Evolutionary conservation across 2,113 vertebrate species (phyloP).

Genomic region (Hippopotamus amphibius): DNA sequence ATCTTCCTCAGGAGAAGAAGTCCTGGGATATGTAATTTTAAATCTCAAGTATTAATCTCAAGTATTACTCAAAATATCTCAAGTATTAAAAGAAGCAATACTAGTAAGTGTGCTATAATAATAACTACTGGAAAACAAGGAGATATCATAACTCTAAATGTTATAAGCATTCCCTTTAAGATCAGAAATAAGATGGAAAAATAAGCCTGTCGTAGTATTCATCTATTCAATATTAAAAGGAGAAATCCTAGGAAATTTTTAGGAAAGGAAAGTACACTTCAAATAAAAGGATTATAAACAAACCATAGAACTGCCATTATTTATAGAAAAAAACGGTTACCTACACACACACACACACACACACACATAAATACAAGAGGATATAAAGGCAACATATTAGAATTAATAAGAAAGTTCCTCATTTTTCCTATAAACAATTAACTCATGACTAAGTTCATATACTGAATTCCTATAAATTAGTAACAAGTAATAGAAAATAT

Average conservation of each 20-base stretch:
- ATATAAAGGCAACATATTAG: not conserved
- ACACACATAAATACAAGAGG: not conserved
- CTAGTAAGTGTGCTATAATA: not conserved
- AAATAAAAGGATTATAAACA: not conserved
- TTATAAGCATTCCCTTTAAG: not conserved
- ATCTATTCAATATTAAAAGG: not conserved
- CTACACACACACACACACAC: not conserved
- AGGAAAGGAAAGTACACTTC: not conserved
- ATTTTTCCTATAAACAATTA: slow-evolving; percentile 13
- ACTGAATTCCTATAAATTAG: not conserved
- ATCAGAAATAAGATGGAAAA: not conserved
- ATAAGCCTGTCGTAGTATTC: not conserved
- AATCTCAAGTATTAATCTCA: too few species aligned
- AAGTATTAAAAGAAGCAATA: not conserved
- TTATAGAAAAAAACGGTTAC: not conserved
- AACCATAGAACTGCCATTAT: not conserved
- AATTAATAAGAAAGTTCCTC: slow-evolving; percentile 11
- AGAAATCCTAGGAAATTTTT: not conserved
- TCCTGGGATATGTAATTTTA: not conserved
- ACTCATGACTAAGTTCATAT: not conserved
- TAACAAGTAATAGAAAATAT: not conserved
- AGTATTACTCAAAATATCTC: not conserved
- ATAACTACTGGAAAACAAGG: not conserved
- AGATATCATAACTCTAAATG: not conserved
- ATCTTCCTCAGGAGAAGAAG: not conserved